A percentile compares a stretch with the other conserved stretches of the same genome.
Conservation (phyloP, 2,888 invertebrate species). For the Drosophila setosimentum region DNA sequence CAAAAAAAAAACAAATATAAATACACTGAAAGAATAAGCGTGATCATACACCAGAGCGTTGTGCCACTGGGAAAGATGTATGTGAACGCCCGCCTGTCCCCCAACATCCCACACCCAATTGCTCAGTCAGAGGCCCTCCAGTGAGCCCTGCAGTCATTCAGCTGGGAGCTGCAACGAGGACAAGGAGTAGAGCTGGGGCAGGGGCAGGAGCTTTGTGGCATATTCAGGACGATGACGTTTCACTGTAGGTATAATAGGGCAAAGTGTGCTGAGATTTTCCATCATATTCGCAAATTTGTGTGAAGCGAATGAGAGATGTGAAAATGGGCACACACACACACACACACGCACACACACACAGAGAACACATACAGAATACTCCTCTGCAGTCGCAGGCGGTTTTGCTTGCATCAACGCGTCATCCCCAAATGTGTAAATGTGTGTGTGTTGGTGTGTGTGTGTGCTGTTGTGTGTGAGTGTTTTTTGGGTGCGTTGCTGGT, state of each 20-base stretch:
- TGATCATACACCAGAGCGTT: slow-evolving; percentile 36
- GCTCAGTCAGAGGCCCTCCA: slow-evolving; percentile 18
- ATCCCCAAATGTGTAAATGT: slow-evolving; percentile 54
- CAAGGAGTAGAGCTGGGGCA: not conserved
- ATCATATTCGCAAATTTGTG: slow-evolving; percentile 44
- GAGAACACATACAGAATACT: slow-evolving; percentile 25
- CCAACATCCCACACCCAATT: not conserved
- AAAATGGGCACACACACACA: slow-evolving; percentile 40
- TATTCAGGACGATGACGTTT: slow-evolving; percentile 72
- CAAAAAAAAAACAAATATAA: slow-evolving; percentile 35
- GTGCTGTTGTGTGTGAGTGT: slow-evolving; percentile 13
- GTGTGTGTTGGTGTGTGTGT: slow-evolving; percentile 15
- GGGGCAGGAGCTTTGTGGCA: slow-evolving; percentile 7
- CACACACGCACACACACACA: slow-evolving; percentile 12
- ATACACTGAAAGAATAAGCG: slow-evolving; percentile 48
- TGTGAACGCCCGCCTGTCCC: slow-evolving; percentile 1
- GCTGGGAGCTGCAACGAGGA: slow-evolving; percentile 30
- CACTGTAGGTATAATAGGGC: slow-evolving; percentile 39
- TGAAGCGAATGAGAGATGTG: slow-evolving; percentile 36
- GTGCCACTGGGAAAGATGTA: slow-evolving; percentile 37
- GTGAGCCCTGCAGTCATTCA: slow-evolving; percentile 32
- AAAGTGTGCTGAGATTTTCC: slow-evolving; percentile 70
- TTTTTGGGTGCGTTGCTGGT: slow-evolving; percentile 55
- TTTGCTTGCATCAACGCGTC: slow-evolving; percentile 59
- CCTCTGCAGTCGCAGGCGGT: slow-evolving; percentile 30